Evolutionary conservation across 2,113 vertebrate species (phyloP), one percentile per base, ranked within the genome.

Genomic region (Lycaon pictus): DNA sequence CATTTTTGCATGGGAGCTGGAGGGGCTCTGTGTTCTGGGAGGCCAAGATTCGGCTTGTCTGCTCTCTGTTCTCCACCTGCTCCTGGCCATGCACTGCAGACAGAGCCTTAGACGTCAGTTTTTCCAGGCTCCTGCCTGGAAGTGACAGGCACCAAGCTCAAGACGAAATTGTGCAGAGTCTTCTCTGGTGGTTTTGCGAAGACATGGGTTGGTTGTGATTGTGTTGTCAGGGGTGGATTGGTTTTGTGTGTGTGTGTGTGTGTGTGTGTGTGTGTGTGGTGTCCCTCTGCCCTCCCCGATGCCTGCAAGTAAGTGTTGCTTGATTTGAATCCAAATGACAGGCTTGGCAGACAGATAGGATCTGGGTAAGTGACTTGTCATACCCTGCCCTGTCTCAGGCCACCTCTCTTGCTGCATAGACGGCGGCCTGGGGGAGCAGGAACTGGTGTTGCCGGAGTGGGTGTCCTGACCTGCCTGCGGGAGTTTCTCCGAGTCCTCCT

Each of bases 401-500:
- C 11, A 0, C 37, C 19, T 0, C 22, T 6, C 12, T 9, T 1
- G 32, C 29, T 9, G 25, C 56, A 11, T 12, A 43, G 43, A 43
- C 10, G 63, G 17, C 51, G 16, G 16, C 2, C 0, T 27, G 51
- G 81, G 35, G 4, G 76, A n/a, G 82, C 83, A 55, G 88, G 62
- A 98, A 79, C 98, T 99, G 98, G 97, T 99, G 74, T 98, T 98
- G 1, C 99, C 2, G 99, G 99, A 65, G 76, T 98, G 82, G 99
- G 98, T 8, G 99, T 99, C 17, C 82, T 99, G 93, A 98, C 98
- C 99, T 98, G 1, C 96, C 98, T 99, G 71, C 94, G 98, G 88
- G 99, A 99, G 97, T 99, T 99, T 85, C 98, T 98, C 96, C 96
- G 97, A 35, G 88, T 74, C 92, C 83, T 60, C 92, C 86, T 83